phyloP scores from a whole-genome alignment of 2,797 vertebrate genomes.

The Echiichthys vipera region DNA sequence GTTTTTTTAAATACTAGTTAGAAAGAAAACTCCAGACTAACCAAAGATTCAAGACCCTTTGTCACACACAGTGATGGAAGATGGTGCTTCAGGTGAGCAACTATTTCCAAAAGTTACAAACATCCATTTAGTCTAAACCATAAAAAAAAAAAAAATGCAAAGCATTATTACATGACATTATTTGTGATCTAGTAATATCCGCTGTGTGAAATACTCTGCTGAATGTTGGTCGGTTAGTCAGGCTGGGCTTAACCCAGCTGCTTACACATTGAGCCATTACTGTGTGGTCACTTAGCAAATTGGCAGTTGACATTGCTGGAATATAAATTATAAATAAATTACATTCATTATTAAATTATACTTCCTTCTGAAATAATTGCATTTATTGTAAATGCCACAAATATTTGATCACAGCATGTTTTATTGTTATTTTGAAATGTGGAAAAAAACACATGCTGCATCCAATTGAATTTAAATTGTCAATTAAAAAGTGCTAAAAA shows the following conservation, averaged over 20 bases:
- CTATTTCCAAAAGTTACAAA: not conserved
- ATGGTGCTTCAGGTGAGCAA: not conserved
- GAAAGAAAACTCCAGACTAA: not conserved
- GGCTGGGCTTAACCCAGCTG: not conserved
- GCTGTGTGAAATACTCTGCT: too few species aligned
- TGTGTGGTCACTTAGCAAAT: not conserved
- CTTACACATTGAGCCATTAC: not conserved
- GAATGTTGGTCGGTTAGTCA: too few species aligned
- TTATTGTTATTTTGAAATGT: too few species aligned
- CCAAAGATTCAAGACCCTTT: slow-evolving; percentile 3
- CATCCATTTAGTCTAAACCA: not conserved
- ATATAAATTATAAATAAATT: not conserved
- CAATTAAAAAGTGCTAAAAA: too few species aligned
- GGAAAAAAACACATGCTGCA: too few species aligned
- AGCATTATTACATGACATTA: not conserved
- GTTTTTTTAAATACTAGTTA: slow-evolving; percentile 15
- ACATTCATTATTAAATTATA: not conserved
- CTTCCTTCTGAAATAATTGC: not conserved
- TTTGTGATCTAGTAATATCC: not conserved
- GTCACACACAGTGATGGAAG: not conserved
- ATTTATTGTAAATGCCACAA: too few species aligned
- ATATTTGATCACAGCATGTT: too few species aligned
- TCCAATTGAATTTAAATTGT: too few species aligned
- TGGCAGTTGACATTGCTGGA: not conserved
- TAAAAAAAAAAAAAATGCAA: not conserved